These are phyloP conservation scores for Natator depressus DNA, from an alignment of 2,113 vertebrate species.

Conservation along the genomic window DNA sequence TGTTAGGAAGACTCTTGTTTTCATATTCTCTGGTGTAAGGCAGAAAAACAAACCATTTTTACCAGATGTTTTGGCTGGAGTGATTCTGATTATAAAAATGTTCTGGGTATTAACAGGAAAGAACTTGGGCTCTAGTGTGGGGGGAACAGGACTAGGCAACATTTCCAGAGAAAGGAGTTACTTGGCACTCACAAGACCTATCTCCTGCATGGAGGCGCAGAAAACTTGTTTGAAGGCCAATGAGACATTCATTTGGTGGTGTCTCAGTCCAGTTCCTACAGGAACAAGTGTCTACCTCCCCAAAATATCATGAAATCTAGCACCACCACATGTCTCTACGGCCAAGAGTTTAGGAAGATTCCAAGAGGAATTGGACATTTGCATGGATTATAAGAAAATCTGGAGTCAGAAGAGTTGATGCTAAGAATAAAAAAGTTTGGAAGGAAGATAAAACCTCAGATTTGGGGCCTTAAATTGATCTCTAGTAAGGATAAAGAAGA, in stretches of 20 bases:
- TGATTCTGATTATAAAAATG: neutral
- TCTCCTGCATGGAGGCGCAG: neutral
- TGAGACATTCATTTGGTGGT: neutral
- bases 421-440: neutral
- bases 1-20: neutral
- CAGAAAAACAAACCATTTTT: neutral
- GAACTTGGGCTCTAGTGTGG: neutral
- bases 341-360: accelerated
- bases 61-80: neutral
- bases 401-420: accelerated
- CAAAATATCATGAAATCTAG: neutral
- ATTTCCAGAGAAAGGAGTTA: neutral
- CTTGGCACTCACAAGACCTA: neutral
- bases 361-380: neutral
- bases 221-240: accelerated
- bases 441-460: neutral
- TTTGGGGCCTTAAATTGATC: neutral
- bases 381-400: accelerated
- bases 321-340: accelerated
- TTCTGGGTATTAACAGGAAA: neutral
- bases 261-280: accelerated
- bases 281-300: accelerated
- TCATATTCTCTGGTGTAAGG: neutral
- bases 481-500: neutral
- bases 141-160: neutral